Evolutionary conservation across 1,140 invertebrate species (phyloP), one percentile per base, ranked within the genome.

Genomic region (Tribolium madens): DNA sequence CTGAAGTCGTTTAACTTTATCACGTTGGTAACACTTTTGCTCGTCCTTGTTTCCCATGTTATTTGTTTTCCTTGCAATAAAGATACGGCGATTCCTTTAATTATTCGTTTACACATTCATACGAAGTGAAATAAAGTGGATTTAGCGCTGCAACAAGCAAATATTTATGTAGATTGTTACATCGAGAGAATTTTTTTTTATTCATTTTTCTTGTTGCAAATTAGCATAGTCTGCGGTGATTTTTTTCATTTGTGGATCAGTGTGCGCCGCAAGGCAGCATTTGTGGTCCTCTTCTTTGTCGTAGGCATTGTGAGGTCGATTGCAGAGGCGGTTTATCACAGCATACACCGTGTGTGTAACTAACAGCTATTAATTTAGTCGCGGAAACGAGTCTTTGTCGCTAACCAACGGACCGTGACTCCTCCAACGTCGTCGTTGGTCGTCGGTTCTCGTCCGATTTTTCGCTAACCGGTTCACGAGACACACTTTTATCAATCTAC

Each of bases 301-400:
- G 57, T 26, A 18, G 10, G 14, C 18, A 18, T n/a, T 57, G 36
- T 42, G 36, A 42, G 36, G 36, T 42, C n/a, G 36, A 42, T 57
- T 9, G 17, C 17, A 7, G 17, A 17, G 52, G 52, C 57, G 57
- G 26, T 64, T 33, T 64, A 31, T 64, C 57, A 13, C 52, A 18
- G 13, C 15, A 7, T 13, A 50, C 13, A 50, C 48, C 6, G 48
- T 33, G 26, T 64, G 57, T 48, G 42, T 72, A 72, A 72, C 70
- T 48, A 72, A 26, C 36, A 21, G 68, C 70, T 72, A 72, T 72
- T 72, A 72, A 72, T 72, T 72, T 72, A 72, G 42, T 72, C 50
- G 70, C 70, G 70, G 70, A 72, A 72, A 72, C 70, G 50, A 72
- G 70, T 52, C 70, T 72, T 72, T 72, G 70, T 72, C 70, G 50